These are phyloP conservation scores for Manis pentadactyla DNA, from an alignment of 2,797 vertebrate genomes.

Conservation along the genomic window DNA sequence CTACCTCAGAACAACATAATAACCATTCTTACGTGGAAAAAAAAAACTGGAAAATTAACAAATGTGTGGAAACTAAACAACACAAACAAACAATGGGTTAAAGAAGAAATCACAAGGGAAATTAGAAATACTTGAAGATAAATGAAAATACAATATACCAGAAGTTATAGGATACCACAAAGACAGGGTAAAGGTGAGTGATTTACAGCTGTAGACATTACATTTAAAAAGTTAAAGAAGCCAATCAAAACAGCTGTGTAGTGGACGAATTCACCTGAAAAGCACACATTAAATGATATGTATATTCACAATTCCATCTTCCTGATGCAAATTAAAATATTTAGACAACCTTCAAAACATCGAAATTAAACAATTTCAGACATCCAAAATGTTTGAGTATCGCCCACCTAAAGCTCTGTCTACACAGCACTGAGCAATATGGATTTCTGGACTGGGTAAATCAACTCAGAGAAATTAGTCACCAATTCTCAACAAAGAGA, in stretches of 20 bases:
- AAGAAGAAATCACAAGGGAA: neutral
- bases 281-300: neutral
- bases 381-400: neutral
- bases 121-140: neutral
- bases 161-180: neutral
- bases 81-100: neutral
- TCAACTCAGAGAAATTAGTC: neutral
- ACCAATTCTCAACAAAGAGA: neutral
- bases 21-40: neutral
- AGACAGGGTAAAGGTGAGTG: neutral
- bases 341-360: neutral
- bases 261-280: neutral
- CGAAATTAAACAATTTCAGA: neutral
- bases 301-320: neutral
- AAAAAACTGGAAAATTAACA: neutral
- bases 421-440: neutral
- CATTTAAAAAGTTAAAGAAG: neutral
- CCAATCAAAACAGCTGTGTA: neutral
- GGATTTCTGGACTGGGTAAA: neutral
- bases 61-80: neutral
- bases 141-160: neutral
- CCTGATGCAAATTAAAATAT: constrained; percentile 19
- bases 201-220: neutral
- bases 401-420: neutral
- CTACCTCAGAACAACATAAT: neutral